Percentiles rank a stretch among this genome's conserved stretches.
phyloP scores from a whole-genome alignment of 2,113 vertebrate species.

The Coracopsis vasa region DNA sequence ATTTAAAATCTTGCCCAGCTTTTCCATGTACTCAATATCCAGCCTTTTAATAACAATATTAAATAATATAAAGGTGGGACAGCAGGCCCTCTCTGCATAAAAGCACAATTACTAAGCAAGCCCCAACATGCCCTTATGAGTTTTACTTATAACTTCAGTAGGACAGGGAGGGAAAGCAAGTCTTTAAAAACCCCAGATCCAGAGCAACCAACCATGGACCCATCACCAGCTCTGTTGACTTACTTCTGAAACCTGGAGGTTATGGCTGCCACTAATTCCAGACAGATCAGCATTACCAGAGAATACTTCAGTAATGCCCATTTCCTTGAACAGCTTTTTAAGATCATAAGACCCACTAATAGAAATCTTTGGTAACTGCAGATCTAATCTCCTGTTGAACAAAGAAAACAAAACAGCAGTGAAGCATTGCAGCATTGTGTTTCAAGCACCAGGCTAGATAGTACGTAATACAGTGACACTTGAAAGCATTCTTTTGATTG shows the following conservation, averaged over 20 bases:
- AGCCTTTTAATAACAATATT: background rate
- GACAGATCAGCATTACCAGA: slow-evolving; percentile 74
- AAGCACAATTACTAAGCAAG: background rate
- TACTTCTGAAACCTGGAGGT: slow-evolving; percentile 83
- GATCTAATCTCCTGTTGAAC: slow-evolving; percentile 55
- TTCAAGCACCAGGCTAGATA: background rate
- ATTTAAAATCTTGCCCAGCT: background rate
- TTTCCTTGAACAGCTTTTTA: slow-evolving; percentile 67
- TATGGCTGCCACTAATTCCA: slow-evolving; percentile 68
- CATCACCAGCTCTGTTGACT: background rate
- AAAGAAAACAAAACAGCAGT: background rate
- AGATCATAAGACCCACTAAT: slow-evolving; percentile 79
- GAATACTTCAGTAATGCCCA: slow-evolving; percentile 87
- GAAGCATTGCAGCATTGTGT: background rate
- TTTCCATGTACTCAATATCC: background rate
- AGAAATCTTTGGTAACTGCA: slow-evolving; percentile 81
- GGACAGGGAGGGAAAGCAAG: background rate
- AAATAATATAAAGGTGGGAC: background rate
- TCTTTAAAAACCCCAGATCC: background rate
- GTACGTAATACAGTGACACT: background rate
- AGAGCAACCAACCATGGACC: background rate
- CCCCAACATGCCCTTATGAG: background rate
- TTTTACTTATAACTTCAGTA: background rate
- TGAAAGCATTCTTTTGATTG: background rate
- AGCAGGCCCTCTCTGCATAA: background rate